Conservation (phyloP, 1,140 invertebrate species). For the Camponotus floridanus region DNA sequence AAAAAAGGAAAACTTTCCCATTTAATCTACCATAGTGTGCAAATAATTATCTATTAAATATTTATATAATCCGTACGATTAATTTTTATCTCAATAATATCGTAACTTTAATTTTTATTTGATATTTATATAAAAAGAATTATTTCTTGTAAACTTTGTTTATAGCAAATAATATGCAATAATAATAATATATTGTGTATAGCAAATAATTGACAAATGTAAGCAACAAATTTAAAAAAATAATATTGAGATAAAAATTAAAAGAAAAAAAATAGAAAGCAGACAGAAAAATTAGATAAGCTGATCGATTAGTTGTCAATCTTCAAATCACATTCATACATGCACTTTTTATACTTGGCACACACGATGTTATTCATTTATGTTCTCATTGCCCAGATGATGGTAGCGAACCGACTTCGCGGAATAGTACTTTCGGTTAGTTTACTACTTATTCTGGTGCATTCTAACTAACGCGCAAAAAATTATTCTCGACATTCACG, state of each 20-base stretch:
- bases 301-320: too few species aligned
- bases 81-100: not conserved
- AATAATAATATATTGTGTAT: too few species aligned
- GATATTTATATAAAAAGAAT: not conserved
- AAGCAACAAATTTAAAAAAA: not conserved
- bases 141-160: too few species aligned
- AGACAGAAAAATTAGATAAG: constrained; percentile 2
- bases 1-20: not conserved
- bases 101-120: not conserved
- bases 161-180: too few species aligned
- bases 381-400: not conserved
- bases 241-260: not conserved
- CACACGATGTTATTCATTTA: constrained; percentile 49
- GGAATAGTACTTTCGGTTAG: constrained; percentile 60
- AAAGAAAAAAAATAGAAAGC: not conserved
- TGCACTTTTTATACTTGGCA: constrained; percentile 3
- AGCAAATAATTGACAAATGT: not conserved
- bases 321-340: not conserved
- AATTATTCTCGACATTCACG: constrained; percentile 51
- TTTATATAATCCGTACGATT: not conserved
- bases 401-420: constrained; percentile 29
- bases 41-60: not conserved
- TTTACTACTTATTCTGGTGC: constrained; percentile 29
- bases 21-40: not conserved
- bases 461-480: constrained; percentile 49